phyloP scores from a whole-genome alignment of 1,140 invertebrate species.

The Neomicropteryx cornuta region DNA sequence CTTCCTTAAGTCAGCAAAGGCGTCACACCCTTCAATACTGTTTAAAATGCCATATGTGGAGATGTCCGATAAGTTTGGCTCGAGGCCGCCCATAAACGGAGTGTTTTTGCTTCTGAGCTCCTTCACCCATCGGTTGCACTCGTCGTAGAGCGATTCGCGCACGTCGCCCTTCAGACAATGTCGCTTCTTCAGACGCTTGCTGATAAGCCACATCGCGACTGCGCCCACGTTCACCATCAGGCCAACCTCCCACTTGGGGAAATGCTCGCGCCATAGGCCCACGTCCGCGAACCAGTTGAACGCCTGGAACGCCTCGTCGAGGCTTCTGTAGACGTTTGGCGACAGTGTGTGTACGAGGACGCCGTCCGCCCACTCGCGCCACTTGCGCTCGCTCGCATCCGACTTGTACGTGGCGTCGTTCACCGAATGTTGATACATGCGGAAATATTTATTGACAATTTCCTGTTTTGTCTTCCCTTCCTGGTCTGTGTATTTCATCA shows the following conservation, averaged over 20 bases:
- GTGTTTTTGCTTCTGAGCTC: constrained; percentile 58
- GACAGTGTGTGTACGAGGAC: constrained; percentile 87
- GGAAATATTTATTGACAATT: constrained; percentile 89
- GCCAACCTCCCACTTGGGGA: constrained; percentile 71
- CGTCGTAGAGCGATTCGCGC: constrained; percentile 79
- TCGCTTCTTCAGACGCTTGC: constrained; percentile 76
- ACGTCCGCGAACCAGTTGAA: constrained; percentile 87
- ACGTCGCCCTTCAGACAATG: constrained; percentile 84
- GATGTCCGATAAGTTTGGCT: constrained; percentile 88
- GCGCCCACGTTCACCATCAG: constrained; percentile 92
- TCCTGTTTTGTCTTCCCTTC: constrained; percentile 57
- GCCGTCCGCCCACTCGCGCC: constrained; percentile 90
- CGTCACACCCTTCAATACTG: constrained; percentile 90
- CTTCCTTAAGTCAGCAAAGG: constrained; percentile 74
- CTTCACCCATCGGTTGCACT: constrained; percentile 69
- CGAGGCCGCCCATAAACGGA: constrained; percentile 72
- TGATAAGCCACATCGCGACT: constrained; percentile 86
- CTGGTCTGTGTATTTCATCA: constrained; percentile 55
- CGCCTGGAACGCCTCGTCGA: constrained; percentile 72
- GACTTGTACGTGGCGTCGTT: too few relatives aligned
- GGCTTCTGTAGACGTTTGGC: constrained; percentile 91
- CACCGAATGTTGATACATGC: constrained; percentile 81
- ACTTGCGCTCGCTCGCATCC: constrained; percentile 92
- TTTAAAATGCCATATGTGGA: constrained; percentile 87
- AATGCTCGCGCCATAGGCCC: constrained; percentile 86